Percentiles rank a stretch among this genome's conserved stretches.
Conservation (phyloP, 2,888 invertebrate genomes). For the Rhagonycha fulva region DNA sequence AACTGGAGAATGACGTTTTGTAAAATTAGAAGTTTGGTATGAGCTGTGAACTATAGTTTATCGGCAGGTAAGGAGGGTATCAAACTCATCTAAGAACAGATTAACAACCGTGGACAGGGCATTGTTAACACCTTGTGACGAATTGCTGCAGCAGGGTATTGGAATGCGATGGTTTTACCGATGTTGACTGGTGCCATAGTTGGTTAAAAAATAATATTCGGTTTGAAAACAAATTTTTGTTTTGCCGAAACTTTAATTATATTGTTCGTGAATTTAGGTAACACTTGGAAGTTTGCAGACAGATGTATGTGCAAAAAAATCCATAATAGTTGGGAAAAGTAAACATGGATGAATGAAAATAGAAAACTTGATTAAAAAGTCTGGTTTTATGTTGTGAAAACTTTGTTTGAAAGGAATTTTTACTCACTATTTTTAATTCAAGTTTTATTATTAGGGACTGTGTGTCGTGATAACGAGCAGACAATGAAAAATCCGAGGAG, state of each 20-base stretch:
- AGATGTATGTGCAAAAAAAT: neutral
- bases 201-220: slow-evolving; percentile 3
- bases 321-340: neutral
- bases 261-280: neutral
- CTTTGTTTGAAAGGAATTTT: neutral
- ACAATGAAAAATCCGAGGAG: slow-evolving; percentile 41
- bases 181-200: slow-evolving; percentile 13
- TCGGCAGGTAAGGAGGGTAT: slow-evolving; percentile 20
- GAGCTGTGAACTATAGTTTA: neutral
- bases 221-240: neutral
- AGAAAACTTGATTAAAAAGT: neutral
- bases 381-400: neutral
- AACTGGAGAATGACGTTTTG: neutral
- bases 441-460: slow-evolving; percentile 24
- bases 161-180: slow-evolving; percentile 29
- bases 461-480: slow-evolving; percentile 34
- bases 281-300: neutral
- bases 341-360: neutral
- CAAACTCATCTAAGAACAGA: slow-evolving; percentile 23
- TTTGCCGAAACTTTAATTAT: too few relatives aligned
- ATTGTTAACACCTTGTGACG: slow-evolving; percentile 35
- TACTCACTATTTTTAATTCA: slow-evolving; percentile 14
- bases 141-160: slow-evolving; percentile 30
- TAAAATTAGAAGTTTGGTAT: neutral
- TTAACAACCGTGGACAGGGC: slow-evolving; percentile 28